Conservation (phyloP, 2,888 invertebrate genomes). For the Euproctis similis region DNA sequence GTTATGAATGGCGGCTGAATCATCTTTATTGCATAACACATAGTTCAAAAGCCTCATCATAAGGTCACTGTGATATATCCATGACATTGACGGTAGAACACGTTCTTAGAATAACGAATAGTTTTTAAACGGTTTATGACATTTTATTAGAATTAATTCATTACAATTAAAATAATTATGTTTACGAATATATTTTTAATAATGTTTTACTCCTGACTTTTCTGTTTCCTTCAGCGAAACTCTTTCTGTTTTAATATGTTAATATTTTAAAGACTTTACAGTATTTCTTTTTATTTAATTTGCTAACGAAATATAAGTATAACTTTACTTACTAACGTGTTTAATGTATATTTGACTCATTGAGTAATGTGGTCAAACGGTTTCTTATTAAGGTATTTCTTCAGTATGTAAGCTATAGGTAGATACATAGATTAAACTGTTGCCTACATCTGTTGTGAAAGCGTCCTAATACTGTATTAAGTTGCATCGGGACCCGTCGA, state of each 20-base stretch:
- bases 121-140: background rate
- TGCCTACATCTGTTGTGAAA: constrained; percentile 16
- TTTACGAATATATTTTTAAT: no score
- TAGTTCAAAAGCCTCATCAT: constrained; percentile 26
- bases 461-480: constrained; percentile 22
- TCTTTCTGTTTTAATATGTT: no score
- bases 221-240: no score
- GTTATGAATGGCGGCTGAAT: constrained; percentile 24
- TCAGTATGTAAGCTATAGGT: no score
- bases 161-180: no score
- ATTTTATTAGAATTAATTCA: no score
- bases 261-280: no score
- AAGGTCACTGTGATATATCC: constrained; percentile 20
- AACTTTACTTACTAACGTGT: no score
- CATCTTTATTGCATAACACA: constrained; percentile 25
- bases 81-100: constrained; percentile 6
- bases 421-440: constrained; percentile 5
- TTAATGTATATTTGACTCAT: background rate
- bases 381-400: no score
- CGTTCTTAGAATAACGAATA: background rate
- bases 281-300: background rate
- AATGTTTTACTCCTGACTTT: no score
- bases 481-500: constrained; percentile 49
- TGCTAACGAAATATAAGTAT: no score
- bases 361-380: constrained; percentile 1